These are phyloP conservation scores for Dasypolia templi DNA, from an alignment of 2,888 invertebrate genomes.

Conservation along the genomic window DNA sequence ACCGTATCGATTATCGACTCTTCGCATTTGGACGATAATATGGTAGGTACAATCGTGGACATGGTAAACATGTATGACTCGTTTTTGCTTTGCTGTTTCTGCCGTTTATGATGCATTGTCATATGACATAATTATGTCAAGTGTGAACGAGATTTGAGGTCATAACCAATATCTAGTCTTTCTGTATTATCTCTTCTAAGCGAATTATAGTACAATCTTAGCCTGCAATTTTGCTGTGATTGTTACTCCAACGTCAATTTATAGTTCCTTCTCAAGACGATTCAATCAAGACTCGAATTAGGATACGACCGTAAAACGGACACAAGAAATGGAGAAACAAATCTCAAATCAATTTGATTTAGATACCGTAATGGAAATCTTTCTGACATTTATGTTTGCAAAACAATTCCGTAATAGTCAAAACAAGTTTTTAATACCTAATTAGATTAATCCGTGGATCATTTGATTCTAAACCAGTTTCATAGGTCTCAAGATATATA, in stretches of 20 bases:
- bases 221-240: conserved; percentile 10
- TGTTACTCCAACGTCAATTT: neutral
- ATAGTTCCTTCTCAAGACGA: conserved; percentile 11
- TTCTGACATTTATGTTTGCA: conserved; percentile 38
- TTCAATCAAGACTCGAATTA: conserved; percentile 37
- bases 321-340: conserved; percentile 31
- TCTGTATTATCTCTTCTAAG: conserved; percentile 5
- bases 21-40: neutral
- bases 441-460: conserved; percentile 36
- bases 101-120: neutral
- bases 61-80: neutral
- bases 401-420: conserved; percentile 31
- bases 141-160: neutral
- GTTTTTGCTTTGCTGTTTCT: neutral
- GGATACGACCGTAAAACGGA: conserved; percentile 12
- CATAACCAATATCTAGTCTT: conserved; percentile 3
- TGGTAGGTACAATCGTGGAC: neutral
- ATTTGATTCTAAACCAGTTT: conserved; percentile 63
- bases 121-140: conserved; percentile 10
- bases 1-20: conserved; percentile 5
- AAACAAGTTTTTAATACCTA: conserved; percentile 46
- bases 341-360: conserved; percentile 24
- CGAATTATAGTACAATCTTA: conserved; percentile 22
- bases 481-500: conserved; percentile 7
- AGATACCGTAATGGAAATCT: conserved; percentile 46